Base-by-base conservation (phyloP, 2,888 invertebrate genomes). In the Drosophila kanekoi region DNA sequence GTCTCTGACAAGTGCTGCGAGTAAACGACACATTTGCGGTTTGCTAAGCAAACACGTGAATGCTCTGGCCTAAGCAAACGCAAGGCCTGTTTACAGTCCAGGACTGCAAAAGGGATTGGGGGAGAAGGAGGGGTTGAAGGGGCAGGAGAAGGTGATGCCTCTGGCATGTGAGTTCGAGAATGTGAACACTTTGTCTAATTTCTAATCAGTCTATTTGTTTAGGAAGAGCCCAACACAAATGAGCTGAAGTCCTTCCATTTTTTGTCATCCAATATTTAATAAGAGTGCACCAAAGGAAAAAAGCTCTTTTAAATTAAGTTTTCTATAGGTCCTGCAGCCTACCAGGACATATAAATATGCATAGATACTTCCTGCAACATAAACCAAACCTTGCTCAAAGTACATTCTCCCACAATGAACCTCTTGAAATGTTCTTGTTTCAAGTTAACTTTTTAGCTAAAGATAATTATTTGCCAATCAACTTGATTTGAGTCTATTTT, bases 201-300 rank as follows among this genome's bases (percentile, higher is more conserved):
- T 76, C 79, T 86, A 86, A 83, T 83, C 89, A 88, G 73, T 62
- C 70, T 88, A 89, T 83, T 83, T 83, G 87, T 61, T 74, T 82
- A 83, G 82, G 89, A 41, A 38, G 18, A 16, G 13, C 38, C n/a
- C 49, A 33, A 52, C 49, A 47, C 58, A 75, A 74, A 74, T 59
- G 56, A 57, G 67, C 52, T 53, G 49, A 18, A 23, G 28, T 28
- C 2, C 8, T 47, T 41, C 33, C 37, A 14, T 49, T 16, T 54
- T 44, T 20, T 16, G 3, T 32, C 16, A n/a, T 14, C 23, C 32
- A 32, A 63, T 37, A 67, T 75, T 78, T 78, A 78, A 78, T 75
- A 73, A 78, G 54, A 18, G 37, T 11, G 38, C 11, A 28, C 2
- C 8, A 28, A 28, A 28, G 1, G 38, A 8, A 16, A 35, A 35